These are phyloP conservation scores for Sinohyriopsis cumingii DNA, from an alignment of 2,888 invertebrate genomes.

Conservation along the genomic window DNA sequence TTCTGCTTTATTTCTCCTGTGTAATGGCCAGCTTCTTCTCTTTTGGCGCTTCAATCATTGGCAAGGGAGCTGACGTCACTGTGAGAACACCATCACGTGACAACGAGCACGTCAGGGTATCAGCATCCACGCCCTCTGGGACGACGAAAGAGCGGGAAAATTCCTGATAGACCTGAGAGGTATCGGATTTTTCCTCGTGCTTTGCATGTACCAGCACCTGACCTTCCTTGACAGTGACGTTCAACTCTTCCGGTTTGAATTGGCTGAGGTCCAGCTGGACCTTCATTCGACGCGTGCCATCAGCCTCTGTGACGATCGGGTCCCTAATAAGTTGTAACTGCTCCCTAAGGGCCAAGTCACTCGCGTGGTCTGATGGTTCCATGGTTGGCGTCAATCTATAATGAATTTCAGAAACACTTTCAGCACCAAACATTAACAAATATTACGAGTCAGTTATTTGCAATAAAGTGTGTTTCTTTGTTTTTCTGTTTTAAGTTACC, in stretches of 20 bases:
- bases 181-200: conserved; percentile 97
- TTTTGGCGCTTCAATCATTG: no score
- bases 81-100: no score
- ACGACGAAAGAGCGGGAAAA: conserved; percentile 97
- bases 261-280: conserved; percentile 88
- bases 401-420: not conserved
- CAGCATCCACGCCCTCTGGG: conserved; percentile 68
- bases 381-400: conserved; percentile 7
- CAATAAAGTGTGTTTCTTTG: no score
- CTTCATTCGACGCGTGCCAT: conserved; percentile 19
- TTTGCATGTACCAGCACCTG: conserved; percentile 94
- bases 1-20: not conserved
- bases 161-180: conserved; percentile 96
- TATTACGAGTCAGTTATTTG: no score
- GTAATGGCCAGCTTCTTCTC: no score
- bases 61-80: no score
- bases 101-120: no score
- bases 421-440: no score
- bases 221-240: conserved; percentile 98
- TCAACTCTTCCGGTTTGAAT: conserved; percentile 95
- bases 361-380: conserved; percentile 6
- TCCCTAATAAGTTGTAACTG: conserved; percentile 15
- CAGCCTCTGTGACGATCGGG: conserved; percentile 13
- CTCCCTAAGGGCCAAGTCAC: not conserved
- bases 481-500: no score